Base-by-base conservation (phyloP, 2,888 invertebrate genomes). In the Drosophila emarginata region DNA sequence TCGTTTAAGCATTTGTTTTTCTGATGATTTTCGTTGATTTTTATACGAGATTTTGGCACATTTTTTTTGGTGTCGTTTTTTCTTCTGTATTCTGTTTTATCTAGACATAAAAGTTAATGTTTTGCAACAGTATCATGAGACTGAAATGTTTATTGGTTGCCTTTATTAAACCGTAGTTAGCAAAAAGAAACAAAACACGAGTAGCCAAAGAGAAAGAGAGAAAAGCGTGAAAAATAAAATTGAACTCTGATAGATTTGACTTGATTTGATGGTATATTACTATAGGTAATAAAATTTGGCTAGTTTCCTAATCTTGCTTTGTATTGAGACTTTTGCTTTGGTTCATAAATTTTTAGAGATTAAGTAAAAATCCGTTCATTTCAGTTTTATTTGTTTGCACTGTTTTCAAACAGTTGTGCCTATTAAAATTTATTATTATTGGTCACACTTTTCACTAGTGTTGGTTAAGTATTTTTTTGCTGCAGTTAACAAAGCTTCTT, bases 1-100 rank as follows among this genome's bases (percentile, higher is more conserved):
- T 84, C 86, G 87, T 87, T 84, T 87, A 82, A 80, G 87, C 86
- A 87, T 83, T 87, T 81, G 72, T 79, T 69, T 67, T 72, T 73
- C 40, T 64, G 65, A 64, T 61, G 75, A 74, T 73, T 70, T 68
- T 69, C 51, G 64, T 57, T 65, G 51, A 50, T 23, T 40, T 59
- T 18, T 54, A 51, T 70, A 45, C 45, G 45, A 45, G 45, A 45
- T 45, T 45, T 18, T 18, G 18, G 11, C 45, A 45, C 45, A 45
- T 52, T 14, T 45, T 23, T 72, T 14, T 63, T 23, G n/a, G n/a
- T n/a, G n/a, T n/a, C n/a, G n/a, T 54, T 53, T 56, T 57, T 23
- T 51, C 45, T 56, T 52, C 26, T 39, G 58, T 67, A 64, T 58
- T 64, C 67, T 40, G 54, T 75, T 86, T 83, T 87, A 82, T 86